Evolutionary conservation across 2,797 vertebrate genomes (phyloP).

Genomic region (Hozukius guyotensis): DNA sequence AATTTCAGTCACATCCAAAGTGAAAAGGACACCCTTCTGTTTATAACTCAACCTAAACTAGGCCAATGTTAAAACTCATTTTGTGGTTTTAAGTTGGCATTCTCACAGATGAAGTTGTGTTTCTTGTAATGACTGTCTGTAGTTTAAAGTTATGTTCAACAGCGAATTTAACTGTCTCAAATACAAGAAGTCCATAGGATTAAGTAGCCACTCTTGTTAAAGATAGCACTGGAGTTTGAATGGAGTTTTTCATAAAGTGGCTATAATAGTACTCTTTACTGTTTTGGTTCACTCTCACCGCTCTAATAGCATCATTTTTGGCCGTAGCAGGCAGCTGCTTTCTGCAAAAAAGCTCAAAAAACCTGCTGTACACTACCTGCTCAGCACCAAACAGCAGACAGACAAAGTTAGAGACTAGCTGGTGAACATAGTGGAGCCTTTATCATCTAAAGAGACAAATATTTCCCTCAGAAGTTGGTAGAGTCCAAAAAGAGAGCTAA

Average conservation of each 20-base stretch:
- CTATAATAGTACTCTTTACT: neutral
- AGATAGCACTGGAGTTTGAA: neutral
- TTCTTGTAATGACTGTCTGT: neutral
- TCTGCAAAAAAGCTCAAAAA: neutral
- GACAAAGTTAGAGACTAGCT: neutral
- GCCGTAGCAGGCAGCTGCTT: neutral
- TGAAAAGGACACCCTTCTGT: neutral
- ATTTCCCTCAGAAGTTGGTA: neutral
- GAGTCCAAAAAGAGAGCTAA: too few species aligned
- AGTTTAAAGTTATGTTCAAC: neutral
- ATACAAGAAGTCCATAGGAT: neutral
- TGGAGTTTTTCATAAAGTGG: too few species aligned
- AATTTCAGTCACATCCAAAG: neutral
- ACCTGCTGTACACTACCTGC: too few species aligned
- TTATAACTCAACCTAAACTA: neutral
- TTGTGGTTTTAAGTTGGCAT: neutral
- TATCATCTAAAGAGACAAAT: neutral
- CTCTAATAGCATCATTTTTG: neutral
- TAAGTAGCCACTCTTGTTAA: neutral
- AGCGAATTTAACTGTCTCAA: neutral
- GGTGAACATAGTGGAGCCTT: neutral
- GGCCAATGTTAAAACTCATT: neutral
- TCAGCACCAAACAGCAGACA: too few species aligned
- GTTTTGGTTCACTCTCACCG: neutral
- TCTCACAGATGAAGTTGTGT: neutral